Percentiles rank a stretch among this genome's conserved stretches.
Conservation (phyloP, 2,113 vertebrate species). For the Carassius carassius region DNA sequence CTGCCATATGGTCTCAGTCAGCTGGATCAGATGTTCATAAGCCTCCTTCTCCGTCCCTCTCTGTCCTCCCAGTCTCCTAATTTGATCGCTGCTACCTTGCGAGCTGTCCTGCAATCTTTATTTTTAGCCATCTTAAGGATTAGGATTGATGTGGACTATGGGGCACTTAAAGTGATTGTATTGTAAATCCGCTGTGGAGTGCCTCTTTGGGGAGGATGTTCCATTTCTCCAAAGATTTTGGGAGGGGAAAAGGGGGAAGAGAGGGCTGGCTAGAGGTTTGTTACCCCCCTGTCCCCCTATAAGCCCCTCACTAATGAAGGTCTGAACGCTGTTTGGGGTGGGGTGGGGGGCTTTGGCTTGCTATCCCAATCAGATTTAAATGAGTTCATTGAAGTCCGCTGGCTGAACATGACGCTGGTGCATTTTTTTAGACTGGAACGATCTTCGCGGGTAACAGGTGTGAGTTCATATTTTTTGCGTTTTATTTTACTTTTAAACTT, state of each 20-base stretch:
- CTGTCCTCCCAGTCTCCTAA: constrained; percentile 91
- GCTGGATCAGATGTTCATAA: constrained; percentile 99
- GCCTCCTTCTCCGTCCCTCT: constrained; percentile 96
- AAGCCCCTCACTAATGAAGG: constrained; percentile 80
- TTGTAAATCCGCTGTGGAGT: constrained; percentile 91
- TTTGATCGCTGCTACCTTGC: constrained; percentile 95
- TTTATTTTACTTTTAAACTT: constrained; percentile 13
- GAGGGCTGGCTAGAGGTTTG: constrained; percentile 70
- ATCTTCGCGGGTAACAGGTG: constrained; percentile 77
- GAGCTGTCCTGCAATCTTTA: constrained; percentile 97
- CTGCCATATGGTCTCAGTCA: constrained; percentile 99
- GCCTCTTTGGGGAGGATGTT: constrained; percentile 59
- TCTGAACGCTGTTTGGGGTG: constrained; percentile 68
- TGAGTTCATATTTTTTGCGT: constrained; percentile 53
- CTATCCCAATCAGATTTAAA: constrained; percentile 58
- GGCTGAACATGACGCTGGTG: constrained; percentile 72
- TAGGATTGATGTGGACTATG: constrained; percentile 99
- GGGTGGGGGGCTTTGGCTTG: constrained; percentile 57
- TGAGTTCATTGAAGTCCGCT: constrained; percentile 76
- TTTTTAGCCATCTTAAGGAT: constrained; percentile 99
- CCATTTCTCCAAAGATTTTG: constrained; percentile 61
- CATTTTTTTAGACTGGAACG: constrained; percentile 74
- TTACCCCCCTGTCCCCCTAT: constrained; percentile 75
- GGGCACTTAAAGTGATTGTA: constrained; percentile 99
- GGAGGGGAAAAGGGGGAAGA: constrained; percentile 59